Evolutionary conservation across 1,140 invertebrate species (phyloP).

Genomic region (Eufriesea mexicana): DNA sequence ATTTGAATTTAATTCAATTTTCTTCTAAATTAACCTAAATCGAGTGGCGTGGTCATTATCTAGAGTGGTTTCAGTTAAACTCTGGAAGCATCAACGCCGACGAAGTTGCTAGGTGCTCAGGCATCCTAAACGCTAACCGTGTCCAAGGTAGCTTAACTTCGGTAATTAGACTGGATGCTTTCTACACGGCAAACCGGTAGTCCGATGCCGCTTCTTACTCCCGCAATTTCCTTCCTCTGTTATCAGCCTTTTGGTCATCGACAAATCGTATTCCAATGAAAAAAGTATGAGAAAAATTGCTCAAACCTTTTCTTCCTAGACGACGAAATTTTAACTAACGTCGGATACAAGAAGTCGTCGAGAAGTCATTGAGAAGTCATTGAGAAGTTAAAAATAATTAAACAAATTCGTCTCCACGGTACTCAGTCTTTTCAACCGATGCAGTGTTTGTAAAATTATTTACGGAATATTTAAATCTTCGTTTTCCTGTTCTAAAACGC

Average conservation of each 20-base stretch:
- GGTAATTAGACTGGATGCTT: constrained; percentile 19
- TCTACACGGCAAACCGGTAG: neutral
- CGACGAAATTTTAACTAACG: too few species aligned
- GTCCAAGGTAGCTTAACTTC: constrained; percentile 16
- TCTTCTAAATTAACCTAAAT: neutral
- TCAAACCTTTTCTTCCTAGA: too few species aligned
- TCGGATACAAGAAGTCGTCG: too few species aligned
- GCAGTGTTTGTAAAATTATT: too few species aligned
- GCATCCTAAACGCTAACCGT: constrained; percentile 11
- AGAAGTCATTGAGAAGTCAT: too few species aligned
- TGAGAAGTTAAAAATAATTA: too few species aligned
- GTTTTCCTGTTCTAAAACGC: too few species aligned
- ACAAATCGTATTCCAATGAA: too few species aligned
- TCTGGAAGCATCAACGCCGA: neutral
- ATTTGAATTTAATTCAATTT: neutral
- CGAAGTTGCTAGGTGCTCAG: neutral
- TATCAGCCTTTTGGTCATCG: neutral
- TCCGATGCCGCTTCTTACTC: neutral
- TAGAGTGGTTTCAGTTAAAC: neutral
- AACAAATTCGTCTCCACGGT: too few species aligned
- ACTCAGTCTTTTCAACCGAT: too few species aligned
- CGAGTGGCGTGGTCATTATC: neutral
- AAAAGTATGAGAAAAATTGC: too few species aligned
- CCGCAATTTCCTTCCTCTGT: neutral
- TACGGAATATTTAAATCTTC: too few species aligned